These are phyloP conservation scores for Distichodus sexfasciatus DNA, from an alignment of 2,797 vertebrate species.

Conservation along the genomic window DNA sequence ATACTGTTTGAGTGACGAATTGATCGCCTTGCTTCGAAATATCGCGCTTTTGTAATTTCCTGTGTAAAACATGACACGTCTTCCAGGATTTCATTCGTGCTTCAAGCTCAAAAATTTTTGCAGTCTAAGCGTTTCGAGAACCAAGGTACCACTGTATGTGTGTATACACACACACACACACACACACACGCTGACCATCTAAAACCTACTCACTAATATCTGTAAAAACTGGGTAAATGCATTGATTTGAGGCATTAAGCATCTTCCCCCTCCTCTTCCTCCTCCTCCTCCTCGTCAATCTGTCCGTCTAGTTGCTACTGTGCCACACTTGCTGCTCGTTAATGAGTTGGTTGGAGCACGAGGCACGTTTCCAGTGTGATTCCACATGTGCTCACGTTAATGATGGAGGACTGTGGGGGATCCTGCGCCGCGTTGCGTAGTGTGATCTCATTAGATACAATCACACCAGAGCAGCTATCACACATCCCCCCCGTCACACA, in stretches of 20 bases:
- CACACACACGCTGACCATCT: not conserved
- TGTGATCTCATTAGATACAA: conserved; percentile 66
- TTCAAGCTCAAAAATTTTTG: no score
- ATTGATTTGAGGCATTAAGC: not conserved
- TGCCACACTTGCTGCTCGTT: conserved; percentile 18
- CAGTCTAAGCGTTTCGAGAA: no score
- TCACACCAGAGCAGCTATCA: conserved; percentile 63
- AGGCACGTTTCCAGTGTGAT: conserved; percentile 34
- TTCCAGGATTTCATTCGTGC: no score
- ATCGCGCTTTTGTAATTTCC: no score
- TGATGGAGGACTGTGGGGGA: conserved; percentile 46
- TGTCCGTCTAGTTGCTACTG: not conserved
- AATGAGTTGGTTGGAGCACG: conserved; percentile 36
- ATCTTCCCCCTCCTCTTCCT: not conserved
- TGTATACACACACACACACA: not conserved
- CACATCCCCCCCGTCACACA: conserved; percentile 45
- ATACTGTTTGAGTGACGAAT: no score
- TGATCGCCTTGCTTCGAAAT: no score
- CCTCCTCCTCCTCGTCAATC: no score
- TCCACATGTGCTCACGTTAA: conserved; percentile 47
- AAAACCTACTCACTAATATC: not conserved
- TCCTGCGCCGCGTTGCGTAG: conserved; percentile 53
- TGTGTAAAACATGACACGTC: no score
- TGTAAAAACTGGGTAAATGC: not conserved
- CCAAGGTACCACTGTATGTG: not conserved